Conservation (phyloP, 2,888 invertebrate species). For the Torymus aiolomorphi region DNA sequence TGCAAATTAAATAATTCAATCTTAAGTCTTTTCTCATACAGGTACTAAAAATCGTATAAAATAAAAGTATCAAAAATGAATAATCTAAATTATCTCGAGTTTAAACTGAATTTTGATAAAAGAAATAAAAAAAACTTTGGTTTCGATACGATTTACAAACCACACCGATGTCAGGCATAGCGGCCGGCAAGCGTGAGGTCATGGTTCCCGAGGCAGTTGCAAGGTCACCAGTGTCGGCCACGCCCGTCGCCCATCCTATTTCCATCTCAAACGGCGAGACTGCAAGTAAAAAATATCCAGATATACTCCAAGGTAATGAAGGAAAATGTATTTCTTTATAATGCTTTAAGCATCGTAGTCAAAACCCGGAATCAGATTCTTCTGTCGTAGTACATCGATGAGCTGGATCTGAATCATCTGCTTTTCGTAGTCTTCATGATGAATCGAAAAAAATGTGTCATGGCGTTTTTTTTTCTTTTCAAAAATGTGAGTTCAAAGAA, state of each 20-base stretch:
- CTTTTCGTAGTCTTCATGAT: not conserved
- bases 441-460: conserved; percentile 50
- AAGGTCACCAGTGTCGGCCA: conserved; percentile 63
- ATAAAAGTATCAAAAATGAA: conserved; percentile 38
- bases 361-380: not conserved
- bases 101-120: conserved; percentile 38
- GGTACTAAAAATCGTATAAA: conserved; percentile 37
- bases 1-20: conserved; percentile 29
- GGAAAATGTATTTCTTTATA: conserved; percentile 33
- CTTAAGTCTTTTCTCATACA: conserved; percentile 40
- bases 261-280: conserved; percentile 73
- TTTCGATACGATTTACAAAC: conserved; percentile 73
- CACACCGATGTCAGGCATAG: conserved; percentile 68
- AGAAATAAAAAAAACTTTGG: conserved; percentile 62
- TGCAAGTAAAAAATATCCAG: conserved; percentile 73
- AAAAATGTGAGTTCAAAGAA: conserved; percentile 11
- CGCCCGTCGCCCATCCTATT: conserved; percentile 63
- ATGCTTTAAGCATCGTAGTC: not conserved
- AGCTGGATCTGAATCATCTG: not conserved
- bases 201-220: conserved; percentile 57
- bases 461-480: conserved; percentile 45
- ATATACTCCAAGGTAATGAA: conserved; percentile 68
- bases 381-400: conserved; percentile 11
- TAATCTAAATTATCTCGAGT: conserved; percentile 18
- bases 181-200: conserved; percentile 61